phyloP scores from a whole-genome alignment of 2,113 vertebrate species.

The Clarias gariepinus region DNA sequence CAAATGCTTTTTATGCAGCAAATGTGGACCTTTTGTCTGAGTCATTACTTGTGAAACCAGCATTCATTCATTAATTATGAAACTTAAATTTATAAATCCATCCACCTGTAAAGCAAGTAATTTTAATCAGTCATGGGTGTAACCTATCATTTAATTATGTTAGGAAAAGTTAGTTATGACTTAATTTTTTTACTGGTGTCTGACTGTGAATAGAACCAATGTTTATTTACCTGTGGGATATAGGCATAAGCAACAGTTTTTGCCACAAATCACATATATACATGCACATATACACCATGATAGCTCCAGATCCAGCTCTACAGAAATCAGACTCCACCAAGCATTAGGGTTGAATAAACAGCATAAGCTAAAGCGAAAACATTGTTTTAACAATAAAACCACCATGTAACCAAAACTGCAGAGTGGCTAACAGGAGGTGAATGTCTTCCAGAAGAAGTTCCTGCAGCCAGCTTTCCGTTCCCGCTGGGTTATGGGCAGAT shows the following conservation, averaged over 20 bases:
- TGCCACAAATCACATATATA: no score
- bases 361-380: not conserved
- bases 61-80: not conserved
- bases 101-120: constrained; percentile 11
- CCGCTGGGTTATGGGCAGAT: constrained; percentile 65
- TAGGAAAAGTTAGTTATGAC: not conserved
- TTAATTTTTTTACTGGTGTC: not conserved
- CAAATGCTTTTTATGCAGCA: constrained; percentile 1
- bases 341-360: not conserved
- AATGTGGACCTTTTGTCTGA: not conserved
- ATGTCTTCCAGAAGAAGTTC: constrained; percentile 82
- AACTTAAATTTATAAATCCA: constrained; percentile 19
- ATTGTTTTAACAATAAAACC: not conserved
- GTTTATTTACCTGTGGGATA: not conserved
- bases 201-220: not conserved
- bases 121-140: not conserved
- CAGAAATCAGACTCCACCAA: not conserved
- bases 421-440: constrained; percentile 74
- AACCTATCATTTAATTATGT: not conserved
- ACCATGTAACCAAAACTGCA: not conserved
- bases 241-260: not conserved
- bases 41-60: not conserved
- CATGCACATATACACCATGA: not conserved
- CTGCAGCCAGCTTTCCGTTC: constrained; percentile 76
- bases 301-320: not conserved